Conservation (phyloP, 2,113 vertebrate species). For the Centropus unirufus region DNA sequence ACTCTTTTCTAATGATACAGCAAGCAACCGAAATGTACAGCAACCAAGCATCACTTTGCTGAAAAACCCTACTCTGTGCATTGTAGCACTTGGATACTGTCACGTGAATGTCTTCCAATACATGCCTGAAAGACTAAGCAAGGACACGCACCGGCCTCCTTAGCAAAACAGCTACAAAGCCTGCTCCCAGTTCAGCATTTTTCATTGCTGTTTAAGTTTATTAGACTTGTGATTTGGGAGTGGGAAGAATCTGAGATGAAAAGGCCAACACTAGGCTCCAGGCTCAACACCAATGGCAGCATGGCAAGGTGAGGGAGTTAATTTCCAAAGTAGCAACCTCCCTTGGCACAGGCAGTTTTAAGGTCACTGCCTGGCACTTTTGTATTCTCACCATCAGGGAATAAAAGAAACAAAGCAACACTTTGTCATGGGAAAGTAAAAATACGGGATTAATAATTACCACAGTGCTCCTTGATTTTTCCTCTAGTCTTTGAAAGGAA, state of each 20-base stretch:
- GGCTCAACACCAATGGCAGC: neutral
- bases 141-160: neutral
- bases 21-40: neutral
- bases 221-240: conserved; percentile 22
- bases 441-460: neutral
- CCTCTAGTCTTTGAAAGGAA: neutral
- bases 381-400: neutral
- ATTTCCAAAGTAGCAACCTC: neutral
- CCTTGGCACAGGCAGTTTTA: neutral
- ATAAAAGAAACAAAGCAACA: conserved; percentile 21
- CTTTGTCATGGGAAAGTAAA: neutral
- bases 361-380: neutral
- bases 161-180: neutral
- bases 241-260: neutral
- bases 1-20: neutral
- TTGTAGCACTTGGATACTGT: neutral
- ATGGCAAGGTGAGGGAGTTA: neutral
- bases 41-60: neutral
- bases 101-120: neutral
- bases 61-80: neutral
- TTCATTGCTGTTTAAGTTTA: conserved; percentile 9
- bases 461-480: neutral
- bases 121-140: neutral
- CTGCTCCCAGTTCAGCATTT: neutral
- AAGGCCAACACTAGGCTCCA: neutral